A percentile compares a stretch with the other conserved stretches of the same genome.
These are phyloP conservation scores for Coilia nasus DNA, from an alignment of 2,797 vertebrate genomes.

Conservation along the genomic window DNA sequence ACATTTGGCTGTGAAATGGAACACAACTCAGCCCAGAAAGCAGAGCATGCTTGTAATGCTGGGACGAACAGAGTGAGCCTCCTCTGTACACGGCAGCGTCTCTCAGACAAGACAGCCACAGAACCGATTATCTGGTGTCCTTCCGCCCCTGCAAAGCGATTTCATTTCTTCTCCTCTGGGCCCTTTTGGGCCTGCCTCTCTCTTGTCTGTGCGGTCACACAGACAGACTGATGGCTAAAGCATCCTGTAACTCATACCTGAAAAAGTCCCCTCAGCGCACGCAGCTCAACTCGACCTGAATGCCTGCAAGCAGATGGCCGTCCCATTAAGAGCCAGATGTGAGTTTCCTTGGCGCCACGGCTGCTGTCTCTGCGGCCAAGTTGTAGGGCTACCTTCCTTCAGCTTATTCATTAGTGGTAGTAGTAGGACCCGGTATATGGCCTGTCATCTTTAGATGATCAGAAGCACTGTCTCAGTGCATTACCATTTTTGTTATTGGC, in stretches of 20 bases:
- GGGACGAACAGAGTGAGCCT: neutral
- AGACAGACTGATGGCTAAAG: neutral
- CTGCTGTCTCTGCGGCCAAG: neutral
- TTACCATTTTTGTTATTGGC: neutral
- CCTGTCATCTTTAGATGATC: neutral
- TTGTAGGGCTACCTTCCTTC: neutral
- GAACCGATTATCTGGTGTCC: neutral
- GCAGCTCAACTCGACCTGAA: neutral
- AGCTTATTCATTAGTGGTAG: neutral
- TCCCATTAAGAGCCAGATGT: constrained; percentile 6
- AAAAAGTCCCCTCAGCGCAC: neutral
- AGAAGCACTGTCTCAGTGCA: neutral
- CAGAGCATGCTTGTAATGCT: neutral
- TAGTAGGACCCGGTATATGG: neutral
- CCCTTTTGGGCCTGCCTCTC: no score
- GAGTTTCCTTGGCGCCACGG: neutral
- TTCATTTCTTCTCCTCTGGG: constrained; percentile 5
- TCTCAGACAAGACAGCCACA: neutral
- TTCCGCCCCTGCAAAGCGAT: neutral
- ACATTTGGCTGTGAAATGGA: neutral
- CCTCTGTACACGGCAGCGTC: neutral
- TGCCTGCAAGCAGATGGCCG: neutral
- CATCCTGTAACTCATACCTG: constrained; percentile 19
- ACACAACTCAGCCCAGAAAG: neutral
- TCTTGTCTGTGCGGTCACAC: neutral